phyloP scores from a whole-genome alignment of 2,113 vertebrate genomes.

The Typhlomys cinereus region DNA sequence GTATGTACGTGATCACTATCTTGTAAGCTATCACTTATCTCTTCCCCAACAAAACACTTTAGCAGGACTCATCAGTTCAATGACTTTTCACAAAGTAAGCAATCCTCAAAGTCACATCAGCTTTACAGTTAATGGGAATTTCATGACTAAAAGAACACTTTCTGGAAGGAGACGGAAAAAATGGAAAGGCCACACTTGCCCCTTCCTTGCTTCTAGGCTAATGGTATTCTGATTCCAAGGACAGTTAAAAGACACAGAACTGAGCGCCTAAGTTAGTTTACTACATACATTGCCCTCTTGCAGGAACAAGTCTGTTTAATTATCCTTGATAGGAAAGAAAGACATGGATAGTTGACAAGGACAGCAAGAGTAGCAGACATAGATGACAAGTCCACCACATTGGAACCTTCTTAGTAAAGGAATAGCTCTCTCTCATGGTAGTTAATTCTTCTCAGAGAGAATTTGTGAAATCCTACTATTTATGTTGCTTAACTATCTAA shows the following conservation, averaged over 20 bases:
- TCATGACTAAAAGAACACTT: background rate
- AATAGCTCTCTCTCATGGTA: background rate
- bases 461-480: background rate
- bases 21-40: background rate
- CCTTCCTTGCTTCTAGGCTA: too few relatives aligned
- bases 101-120: too few relatives aligned
- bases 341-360: background rate
- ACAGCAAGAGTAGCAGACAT: too few relatives aligned
- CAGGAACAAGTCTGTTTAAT: background rate
- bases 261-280: background rate
- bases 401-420: background rate
- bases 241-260: too few relatives aligned
- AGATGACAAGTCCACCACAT: too few relatives aligned
- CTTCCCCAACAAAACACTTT: background rate
- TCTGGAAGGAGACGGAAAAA: too few relatives aligned
- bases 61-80: background rate
- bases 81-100: background rate
- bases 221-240: too few relatives aligned
- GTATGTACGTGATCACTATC: background rate
- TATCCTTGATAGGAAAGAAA: background rate
- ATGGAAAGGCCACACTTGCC: background rate
- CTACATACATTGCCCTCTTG: background rate
- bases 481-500: background rate
- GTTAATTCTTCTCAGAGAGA: background rate
- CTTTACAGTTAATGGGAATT: background rate